These are phyloP conservation scores for Caenorhabditis brenneri DNA, from an alignment of 1,140 invertebrate species.

Conservation along the genomic window DNA sequence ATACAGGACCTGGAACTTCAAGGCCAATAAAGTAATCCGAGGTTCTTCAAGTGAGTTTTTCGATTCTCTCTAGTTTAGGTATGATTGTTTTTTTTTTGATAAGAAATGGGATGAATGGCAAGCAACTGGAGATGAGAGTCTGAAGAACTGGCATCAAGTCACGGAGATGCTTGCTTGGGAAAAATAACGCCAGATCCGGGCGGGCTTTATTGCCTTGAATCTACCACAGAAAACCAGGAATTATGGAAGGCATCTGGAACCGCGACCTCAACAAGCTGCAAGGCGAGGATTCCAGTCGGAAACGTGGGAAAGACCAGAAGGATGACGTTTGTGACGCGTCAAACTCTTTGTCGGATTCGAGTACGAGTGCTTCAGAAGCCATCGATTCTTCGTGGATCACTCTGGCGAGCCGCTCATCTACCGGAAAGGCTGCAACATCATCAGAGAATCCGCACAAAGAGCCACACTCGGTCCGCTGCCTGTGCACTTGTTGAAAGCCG, in stretches of 20 bases:
- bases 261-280: slow-evolving; percentile 55
- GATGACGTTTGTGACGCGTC: slow-evolving; percentile 9
- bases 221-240: background rate
- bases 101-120: no score
- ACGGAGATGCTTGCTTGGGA: no score
- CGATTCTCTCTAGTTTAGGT: no score
- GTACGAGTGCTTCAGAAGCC: slow-evolving; percentile 92
- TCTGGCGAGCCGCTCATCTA: slow-evolving; percentile 75
- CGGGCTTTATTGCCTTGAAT: background rate
- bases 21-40: no score
- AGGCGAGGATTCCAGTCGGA: slow-evolving; percentile 64
- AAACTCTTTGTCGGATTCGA: slow-evolving; percentile 90
- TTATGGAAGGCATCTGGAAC: slow-evolving; percentile 44
- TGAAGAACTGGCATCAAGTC: no score
- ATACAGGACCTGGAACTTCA: no score
- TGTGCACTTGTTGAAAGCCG: slow-evolving; percentile 72
- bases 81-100: no score
- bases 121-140: no score
- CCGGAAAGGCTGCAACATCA: slow-evolving; percentile 43
- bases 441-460: slow-evolving; percentile 6
- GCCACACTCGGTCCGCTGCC: slow-evolving; percentile 61
- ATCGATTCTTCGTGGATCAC: slow-evolving; percentile 89
- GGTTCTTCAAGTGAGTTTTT: no score
- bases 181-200: no score
- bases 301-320: background rate